Evolutionary conservation across 1,140 invertebrate genomes (phyloP).

Genomic region (Drosophila jambulina): DNA sequence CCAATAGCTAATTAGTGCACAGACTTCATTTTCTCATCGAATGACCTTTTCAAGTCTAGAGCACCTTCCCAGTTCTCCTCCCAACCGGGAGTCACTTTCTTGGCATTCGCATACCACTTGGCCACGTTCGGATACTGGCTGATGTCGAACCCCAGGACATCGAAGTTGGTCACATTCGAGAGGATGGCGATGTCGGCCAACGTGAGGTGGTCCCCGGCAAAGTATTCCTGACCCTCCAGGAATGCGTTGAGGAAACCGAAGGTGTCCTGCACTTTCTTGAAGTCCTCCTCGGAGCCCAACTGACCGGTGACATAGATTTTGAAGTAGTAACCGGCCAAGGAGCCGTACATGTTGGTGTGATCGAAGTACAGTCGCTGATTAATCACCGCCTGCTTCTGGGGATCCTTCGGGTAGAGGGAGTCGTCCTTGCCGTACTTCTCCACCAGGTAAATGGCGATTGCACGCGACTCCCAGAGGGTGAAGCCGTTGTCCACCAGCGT

Average conservation of each 20-base stretch:
- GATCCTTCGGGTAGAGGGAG: constrained; percentile 87
- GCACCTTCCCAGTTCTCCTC: constrained; percentile 88
- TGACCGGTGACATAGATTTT: constrained; percentile 87
- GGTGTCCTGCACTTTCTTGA: constrained; percentile 87
- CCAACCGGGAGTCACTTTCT: constrained; percentile 89
- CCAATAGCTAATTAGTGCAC: not conserved
- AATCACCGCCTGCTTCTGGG: constrained; percentile 85
- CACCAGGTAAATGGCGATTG: constrained; percentile 64
- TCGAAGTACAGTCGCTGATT: constrained; percentile 88
- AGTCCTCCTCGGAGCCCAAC: constrained; percentile 87
- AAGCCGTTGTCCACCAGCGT: constrained; percentile 62
- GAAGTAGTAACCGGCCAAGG: constrained; percentile 87
- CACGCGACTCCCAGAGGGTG: constrained; percentile 66
- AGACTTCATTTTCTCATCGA: constrained; percentile 57
- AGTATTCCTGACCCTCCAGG: constrained; percentile 88
- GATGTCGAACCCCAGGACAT: constrained; percentile 88
- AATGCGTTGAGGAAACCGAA: constrained; percentile 89
- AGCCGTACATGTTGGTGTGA: constrained; percentile 80
- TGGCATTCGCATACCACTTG: constrained; percentile 89
- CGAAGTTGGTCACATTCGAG: constrained; percentile 87
- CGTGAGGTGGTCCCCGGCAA: constrained; percentile 89
- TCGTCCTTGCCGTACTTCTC: constrained; percentile 82
- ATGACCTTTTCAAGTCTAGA: constrained; percentile 14
- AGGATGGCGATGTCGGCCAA: constrained; percentile 89
- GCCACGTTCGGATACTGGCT: constrained; percentile 88